phyloP scores from a whole-genome alignment of 1,140 invertebrate genomes.

The Scaptomyza pallida region DNA sequence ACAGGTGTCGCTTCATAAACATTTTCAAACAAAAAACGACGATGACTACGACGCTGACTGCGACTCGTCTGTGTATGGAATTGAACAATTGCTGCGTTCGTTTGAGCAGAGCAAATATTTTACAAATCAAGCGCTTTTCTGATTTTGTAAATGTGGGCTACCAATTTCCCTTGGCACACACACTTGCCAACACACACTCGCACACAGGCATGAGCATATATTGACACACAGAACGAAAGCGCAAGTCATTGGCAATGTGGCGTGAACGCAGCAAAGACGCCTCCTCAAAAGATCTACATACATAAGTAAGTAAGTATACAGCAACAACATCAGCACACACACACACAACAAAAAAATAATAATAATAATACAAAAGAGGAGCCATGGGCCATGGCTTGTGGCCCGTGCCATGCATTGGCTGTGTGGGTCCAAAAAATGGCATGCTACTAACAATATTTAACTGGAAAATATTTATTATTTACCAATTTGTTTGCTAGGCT shows the following conservation, averaged over 20 bases:
- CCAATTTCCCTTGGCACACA: constrained; percentile 79
- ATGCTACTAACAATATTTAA: constrained; percentile 83
- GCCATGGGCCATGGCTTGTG: constrained; percentile 27
- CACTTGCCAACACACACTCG: too few relatives aligned
- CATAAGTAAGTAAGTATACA: constrained; percentile 43
- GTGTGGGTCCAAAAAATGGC: constrained; percentile 71
- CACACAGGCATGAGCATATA: constrained; percentile 43
- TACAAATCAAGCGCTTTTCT: constrained; percentile 83
- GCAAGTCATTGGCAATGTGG: constrained; percentile 80
- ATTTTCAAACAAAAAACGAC: constrained; percentile 74
- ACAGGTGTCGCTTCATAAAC: constrained; percentile 81
- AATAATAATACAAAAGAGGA: constrained; percentile 29
- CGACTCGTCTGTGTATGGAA: constrained; percentile 61
- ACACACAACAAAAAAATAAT: constrained; percentile 34
- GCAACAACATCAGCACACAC: too few relatives aligned
- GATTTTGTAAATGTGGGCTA: constrained; percentile 83
- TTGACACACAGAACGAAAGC: constrained; percentile 71
- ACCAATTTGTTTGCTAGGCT: constrained; percentile 84
- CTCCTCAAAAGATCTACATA: constrained; percentile 75
- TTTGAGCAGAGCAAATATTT: constrained; percentile 83
- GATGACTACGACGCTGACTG: constrained; percentile 30
- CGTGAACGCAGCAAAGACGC: constrained; percentile 44
- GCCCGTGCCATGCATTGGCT: constrained; percentile 56
- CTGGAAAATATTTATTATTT: constrained; percentile 84
- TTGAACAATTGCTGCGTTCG: constrained; percentile 81